A percentile compares a stretch with the other conserved stretches of the same genome.
These are phyloP conservation scores for Ptiloglossa arizonensis DNA, from an alignment of 1,140 invertebrate species.

Conservation along the genomic window DNA sequence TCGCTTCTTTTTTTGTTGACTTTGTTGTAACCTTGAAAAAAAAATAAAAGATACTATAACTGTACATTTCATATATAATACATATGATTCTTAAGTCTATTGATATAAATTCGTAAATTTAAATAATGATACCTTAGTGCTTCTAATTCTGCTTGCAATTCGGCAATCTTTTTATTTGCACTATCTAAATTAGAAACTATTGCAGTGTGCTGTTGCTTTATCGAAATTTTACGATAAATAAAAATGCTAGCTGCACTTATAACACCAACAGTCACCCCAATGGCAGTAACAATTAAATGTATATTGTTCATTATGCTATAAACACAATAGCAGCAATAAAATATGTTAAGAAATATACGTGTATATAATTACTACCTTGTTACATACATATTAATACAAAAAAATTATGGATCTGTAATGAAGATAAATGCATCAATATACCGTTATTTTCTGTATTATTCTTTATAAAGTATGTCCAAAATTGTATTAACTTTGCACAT, in stretches of 20 bases:
- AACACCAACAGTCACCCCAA: constrained; percentile 84
- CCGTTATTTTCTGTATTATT: constrained; percentile 10
- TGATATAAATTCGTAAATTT: background rate
- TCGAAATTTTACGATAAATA: constrained; percentile 85
- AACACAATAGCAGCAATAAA: background rate
- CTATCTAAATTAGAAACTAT: constrained; percentile 76
- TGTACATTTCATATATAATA: constrained; percentile 21
- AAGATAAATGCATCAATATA: background rate
- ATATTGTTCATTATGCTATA: constrained; percentile 72
- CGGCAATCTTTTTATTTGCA: constrained; percentile 71
- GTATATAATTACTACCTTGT: background rate
- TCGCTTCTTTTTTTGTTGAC: constrained; percentile 68
- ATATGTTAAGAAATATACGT: background rate
- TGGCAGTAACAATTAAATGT: constrained; percentile 73
- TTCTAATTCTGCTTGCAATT: constrained; percentile 75
- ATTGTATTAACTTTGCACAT: constrained; percentile 11
- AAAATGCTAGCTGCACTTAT: constrained; percentile 85
- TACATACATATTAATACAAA: background rate
- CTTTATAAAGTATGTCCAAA: background rate
- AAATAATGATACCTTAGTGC: constrained; percentile 62
- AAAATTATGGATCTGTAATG: background rate
- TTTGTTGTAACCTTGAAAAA: constrained; percentile 65
- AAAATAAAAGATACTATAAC: constrained; percentile 27
- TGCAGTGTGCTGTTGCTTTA: constrained; percentile 82
- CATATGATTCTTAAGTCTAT: constrained; percentile 5